Evolutionary conservation across 2,888 invertebrate species (phyloP), one percentile per base, ranked within the genome.

Genomic region (Disparrhopalites patrizii): DNA sequence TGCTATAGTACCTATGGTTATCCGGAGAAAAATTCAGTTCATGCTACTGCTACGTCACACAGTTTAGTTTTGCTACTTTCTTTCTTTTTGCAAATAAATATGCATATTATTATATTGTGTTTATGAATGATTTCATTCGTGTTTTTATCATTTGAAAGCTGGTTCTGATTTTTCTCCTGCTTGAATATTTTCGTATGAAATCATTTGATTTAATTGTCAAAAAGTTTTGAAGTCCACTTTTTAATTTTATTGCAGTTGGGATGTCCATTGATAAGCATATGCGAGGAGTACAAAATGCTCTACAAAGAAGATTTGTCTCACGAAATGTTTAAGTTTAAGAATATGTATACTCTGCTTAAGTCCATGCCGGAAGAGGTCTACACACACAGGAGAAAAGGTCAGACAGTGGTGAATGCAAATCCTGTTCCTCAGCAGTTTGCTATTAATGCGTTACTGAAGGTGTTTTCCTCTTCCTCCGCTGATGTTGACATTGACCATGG

Each of bases 21-120:
- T 52, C 15, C 52, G 52, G 52, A 52, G 27, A n/a, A 52, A 52
- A 52, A 52, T 52, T 52, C 52, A 52, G 10, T 3, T 27, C 13
- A 52, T 52, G 52, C 52, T 52, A 2, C 27, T 52, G 13, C n/a
- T 52, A 8, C 25, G 27, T 3, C 52, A 52, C n/a, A n/a, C n/a
- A n/a, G n/a, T n/a, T n/a, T n/a, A n/a, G n/a, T n/a, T n/a, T n/a
- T n/a, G n/a, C n/a, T n/a, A n/a, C n/a, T n/a, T n/a, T n/a, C n/a
- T n/a, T n/a, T n/a, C n/a, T n/a, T n/a, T n/a, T n/a, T n/a, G n/a
- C n/a, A n/a, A n/a, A n/a, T n/a, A n/a, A n/a, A n/a, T n/a, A n/a
- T n/a, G n/a, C n/a, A n/a, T n/a, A n/a, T n/a, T n/a, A n/a, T n/a
- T n/a, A n/a, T n/a, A n/a, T n/a, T n/a, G n/a, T n/a, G n/a, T n/a